These are phyloP conservation scores for Branchellion lobata DNA, from an alignment of 2,888 invertebrate species.

Conservation along the genomic window DNA sequence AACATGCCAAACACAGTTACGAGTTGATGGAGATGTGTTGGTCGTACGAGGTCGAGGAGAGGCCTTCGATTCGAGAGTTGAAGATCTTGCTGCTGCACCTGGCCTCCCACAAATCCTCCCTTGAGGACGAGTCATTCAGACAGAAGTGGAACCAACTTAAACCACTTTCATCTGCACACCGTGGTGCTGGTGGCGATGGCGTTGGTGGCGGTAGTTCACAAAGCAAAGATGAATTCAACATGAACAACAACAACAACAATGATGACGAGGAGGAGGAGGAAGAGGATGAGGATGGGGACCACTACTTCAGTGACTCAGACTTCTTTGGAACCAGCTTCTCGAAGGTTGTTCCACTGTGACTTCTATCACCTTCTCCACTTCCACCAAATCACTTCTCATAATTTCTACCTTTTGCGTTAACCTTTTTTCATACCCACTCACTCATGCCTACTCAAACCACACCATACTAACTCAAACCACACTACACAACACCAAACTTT, in stretches of 20 bases:
- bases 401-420: too few species aligned
- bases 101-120: slow-evolving; percentile 55
- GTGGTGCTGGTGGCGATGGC: slow-evolving; percentile 19
- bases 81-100: slow-evolving; percentile 65
- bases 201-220: background rate
- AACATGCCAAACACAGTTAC: slow-evolving; percentile 52
- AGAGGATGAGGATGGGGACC: background rate
- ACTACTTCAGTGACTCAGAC: background rate
- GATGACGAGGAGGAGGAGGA: background rate
- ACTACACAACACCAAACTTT: background rate
- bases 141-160: slow-evolving; percentile 70
- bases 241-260: slow-evolving; percentile 15
- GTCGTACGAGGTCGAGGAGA: slow-evolving; percentile 61
- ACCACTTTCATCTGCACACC: slow-evolving; percentile 47
- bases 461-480: too few species aligned
- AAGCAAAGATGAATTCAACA: background rate
- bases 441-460: too few species aligned
- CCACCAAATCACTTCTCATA: too few species aligned
- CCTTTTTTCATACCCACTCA: too few species aligned
- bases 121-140: slow-evolving; percentile 68
- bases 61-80: slow-evolving; percentile 66
- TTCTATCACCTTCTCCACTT: too few species aligned
- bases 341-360: too few species aligned
- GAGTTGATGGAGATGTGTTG: slow-evolving; percentile 76
- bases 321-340: background rate